Percentiles rank a stretch among this genome's conserved stretches.
These are phyloP conservation scores for Xestobium rufovillosum DNA, from an alignment of 2,888 invertebrate genomes.

Conservation along the genomic window DNA sequence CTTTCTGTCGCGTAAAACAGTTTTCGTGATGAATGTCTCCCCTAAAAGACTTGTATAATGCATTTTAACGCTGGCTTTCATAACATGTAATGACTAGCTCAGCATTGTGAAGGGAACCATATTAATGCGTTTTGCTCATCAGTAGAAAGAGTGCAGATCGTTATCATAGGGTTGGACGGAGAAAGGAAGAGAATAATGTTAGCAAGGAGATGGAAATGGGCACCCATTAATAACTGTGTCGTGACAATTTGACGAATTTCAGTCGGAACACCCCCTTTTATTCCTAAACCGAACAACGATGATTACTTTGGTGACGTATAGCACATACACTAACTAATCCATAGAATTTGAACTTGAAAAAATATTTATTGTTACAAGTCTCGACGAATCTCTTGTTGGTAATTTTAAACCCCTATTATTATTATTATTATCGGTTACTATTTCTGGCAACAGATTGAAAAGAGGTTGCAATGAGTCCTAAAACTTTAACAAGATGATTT, in stretches of 20 bases:
- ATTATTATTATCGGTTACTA: too few relatives aligned
- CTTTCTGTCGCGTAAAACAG: constrained; percentile 23
- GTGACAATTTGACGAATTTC: constrained; percentile 41
- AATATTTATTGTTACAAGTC: too few relatives aligned
- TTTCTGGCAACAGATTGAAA: too few relatives aligned
- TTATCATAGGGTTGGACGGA: constrained; percentile 16
- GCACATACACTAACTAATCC: too few relatives aligned
- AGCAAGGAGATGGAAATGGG: constrained; percentile 27
- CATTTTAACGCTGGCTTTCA: constrained; percentile 39
- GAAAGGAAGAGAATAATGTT: constrained; percentile 8
- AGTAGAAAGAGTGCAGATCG: constrained; percentile 29
- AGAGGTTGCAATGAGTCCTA: too few relatives aligned
- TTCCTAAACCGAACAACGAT: background rate
- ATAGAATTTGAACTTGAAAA: too few relatives aligned
- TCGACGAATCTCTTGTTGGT: too few relatives aligned
- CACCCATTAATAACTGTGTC: constrained; percentile 40
- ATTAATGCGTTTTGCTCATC: constrained; percentile 41
- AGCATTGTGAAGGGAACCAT: constrained; percentile 38
- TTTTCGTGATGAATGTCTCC: constrained; percentile 33
- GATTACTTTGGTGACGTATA: too few relatives aligned
- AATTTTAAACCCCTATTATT: too few relatives aligned
- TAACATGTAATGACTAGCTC: constrained; percentile 41
- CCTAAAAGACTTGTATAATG: constrained; percentile 36
- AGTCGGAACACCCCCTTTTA: constrained; percentile 50
- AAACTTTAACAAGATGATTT: too few relatives aligned